Evolutionary conservation across 1,140 invertebrate species (phyloP).

Genomic region (Drosophila sechellia): DNA sequence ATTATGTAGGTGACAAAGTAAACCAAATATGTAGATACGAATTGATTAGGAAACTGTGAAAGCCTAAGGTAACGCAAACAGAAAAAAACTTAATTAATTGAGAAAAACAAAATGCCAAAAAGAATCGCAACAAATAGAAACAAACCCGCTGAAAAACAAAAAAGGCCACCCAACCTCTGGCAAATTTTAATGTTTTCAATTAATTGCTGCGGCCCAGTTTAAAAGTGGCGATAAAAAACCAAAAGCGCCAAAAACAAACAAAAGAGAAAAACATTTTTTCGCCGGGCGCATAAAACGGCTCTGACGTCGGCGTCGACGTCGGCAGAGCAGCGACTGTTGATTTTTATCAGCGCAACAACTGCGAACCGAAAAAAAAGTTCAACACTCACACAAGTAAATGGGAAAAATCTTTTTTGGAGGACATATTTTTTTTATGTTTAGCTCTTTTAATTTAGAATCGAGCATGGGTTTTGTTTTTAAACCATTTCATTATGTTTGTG

Average conservation of each 20-base stretch:
- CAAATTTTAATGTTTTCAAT: constrained; percentile 65
- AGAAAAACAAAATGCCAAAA: constrained; percentile 1
- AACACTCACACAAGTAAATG: constrained; percentile 53
- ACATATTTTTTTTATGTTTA: no score
- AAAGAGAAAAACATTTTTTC: constrained; percentile 12
- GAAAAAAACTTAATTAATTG: not conserved
- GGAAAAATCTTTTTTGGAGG: constrained; percentile 52
- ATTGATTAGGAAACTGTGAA: not conserved
- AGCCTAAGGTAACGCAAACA: not conserved
- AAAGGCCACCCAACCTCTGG: constrained; percentile 23
- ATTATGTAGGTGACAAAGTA: not conserved
- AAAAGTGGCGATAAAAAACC: constrained; percentile 47
- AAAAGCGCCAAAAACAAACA: constrained; percentile 26
- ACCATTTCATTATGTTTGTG: no score
- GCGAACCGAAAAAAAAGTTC: constrained; percentile 14
- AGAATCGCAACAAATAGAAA: not conserved
- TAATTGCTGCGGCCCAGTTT: constrained; percentile 53
- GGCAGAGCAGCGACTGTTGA: constrained; percentile 49
- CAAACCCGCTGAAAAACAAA: constrained; percentile 7
- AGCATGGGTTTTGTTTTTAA: no score
- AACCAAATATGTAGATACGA: not conserved
- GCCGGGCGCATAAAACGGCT: constrained; percentile 23
- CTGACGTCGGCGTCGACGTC: constrained; percentile 23
- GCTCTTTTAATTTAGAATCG: no score
- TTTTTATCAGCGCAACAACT: constrained; percentile 60